A percentile compares a stretch with the other conserved stretches of the same genome.
Conservation (phyloP, 2,888 invertebrate genomes). For the Drosophila subsilvestris region DNA sequence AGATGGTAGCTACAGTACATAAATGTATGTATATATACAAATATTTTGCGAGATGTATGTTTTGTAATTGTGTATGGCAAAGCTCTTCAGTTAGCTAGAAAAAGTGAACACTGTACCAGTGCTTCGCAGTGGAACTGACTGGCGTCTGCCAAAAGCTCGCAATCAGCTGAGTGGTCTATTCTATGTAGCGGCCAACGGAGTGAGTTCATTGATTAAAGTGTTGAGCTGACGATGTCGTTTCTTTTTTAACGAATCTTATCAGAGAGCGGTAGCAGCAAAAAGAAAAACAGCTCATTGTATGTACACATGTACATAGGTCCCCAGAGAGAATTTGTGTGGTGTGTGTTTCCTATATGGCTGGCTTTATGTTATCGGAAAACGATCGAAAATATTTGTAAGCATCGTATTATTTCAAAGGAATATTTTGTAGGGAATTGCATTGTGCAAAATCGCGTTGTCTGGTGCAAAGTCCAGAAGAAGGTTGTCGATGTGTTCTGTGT, state of each 20-base stretch:
- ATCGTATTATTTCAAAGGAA: slow-evolving; percentile 20
- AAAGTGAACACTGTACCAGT: slow-evolving; percentile 25
- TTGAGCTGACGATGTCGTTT: slow-evolving; percentile 64
- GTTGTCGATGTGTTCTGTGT: not conserved
- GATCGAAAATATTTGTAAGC: slow-evolving; percentile 15
- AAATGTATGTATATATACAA: no score
- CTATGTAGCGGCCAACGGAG: slow-evolving; percentile 39
- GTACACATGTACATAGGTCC: not conserved
- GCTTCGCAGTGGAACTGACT: slow-evolving; percentile 24
- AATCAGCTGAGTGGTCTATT: slow-evolving; percentile 47
- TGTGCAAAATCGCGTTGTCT: slow-evolving; percentile 16
- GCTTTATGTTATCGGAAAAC: slow-evolving; percentile 24
- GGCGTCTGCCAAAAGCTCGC: slow-evolving; percentile 9
- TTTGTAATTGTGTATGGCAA: not conserved
- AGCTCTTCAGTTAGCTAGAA: not conserved
- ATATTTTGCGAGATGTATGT: no score
- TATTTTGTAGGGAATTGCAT: not conserved
- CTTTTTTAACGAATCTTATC: slow-evolving; percentile 50
- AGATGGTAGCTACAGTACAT: no score
- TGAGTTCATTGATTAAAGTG: slow-evolving; percentile 70
- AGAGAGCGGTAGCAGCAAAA: slow-evolving; percentile 26
- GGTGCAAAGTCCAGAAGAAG: slow-evolving; percentile 53
- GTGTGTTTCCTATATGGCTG: not conserved
- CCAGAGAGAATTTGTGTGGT: slow-evolving; percentile 7
- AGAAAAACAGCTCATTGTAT: slow-evolving; percentile 40